Conservation (phyloP, 2,797 vertebrate genomes). For the Schizopygopsis pylzovi region DNA sequence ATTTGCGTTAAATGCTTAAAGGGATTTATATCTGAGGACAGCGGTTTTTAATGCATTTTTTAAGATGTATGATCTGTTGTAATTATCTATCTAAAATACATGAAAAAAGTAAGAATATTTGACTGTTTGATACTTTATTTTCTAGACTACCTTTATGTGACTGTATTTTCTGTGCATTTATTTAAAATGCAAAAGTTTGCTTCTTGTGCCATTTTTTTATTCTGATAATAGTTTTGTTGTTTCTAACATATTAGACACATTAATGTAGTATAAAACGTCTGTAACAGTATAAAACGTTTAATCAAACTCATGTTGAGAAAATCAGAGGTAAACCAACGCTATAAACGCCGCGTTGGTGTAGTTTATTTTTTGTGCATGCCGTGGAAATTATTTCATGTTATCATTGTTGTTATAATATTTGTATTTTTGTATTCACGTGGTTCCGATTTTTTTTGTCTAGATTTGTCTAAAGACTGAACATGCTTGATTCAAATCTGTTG, state of each 20-base stretch:
- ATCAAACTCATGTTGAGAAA: background rate
- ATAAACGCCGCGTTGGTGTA: background rate
- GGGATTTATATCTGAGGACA: slow-evolving; percentile 5
- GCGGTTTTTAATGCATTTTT: background rate
- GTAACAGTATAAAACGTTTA: background rate
- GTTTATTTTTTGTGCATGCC: background rate
- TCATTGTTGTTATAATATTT: background rate
- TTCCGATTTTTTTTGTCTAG: background rate
- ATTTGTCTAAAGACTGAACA: background rate
- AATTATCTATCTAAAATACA: slow-evolving; percentile 10
- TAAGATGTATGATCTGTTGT: background rate
- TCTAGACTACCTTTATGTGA: background rate
- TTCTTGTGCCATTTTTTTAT: background rate
- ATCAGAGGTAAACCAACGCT: background rate
- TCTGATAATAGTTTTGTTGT: background rate
- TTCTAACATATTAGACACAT: background rate
- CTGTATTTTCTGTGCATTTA: background rate
- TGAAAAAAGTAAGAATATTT: background rate
- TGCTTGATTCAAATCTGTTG: background rate
- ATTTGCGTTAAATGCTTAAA: slow-evolving; percentile 1
- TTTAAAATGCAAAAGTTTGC: background rate
- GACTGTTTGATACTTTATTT: background rate
- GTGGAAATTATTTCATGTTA: background rate
- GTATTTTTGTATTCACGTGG: background rate
- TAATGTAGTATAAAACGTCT: background rate